A percentile compares a stretch with the other conserved stretches of the same genome.
These are phyloP conservation scores for Caenorhabditis zanzibari DNA, from an alignment of 2,888 invertebrate species.

Conservation along the genomic window DNA sequence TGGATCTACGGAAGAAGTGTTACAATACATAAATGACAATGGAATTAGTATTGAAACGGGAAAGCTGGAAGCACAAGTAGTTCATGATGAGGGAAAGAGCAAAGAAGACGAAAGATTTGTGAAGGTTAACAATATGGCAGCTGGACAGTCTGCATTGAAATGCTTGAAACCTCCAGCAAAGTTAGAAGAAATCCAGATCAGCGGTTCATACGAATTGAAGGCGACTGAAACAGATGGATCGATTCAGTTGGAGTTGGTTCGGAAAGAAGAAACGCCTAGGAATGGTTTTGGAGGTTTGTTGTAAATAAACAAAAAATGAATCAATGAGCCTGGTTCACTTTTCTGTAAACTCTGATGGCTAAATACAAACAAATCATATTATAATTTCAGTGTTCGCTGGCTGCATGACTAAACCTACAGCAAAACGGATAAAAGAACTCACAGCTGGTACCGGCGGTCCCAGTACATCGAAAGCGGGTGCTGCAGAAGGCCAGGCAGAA, in stretches of 20 bases:
- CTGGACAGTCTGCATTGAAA: constrained; percentile 47
- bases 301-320: too few species aligned
- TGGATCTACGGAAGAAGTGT: constrained; percentile 33
- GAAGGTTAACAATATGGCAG: constrained; percentile 21
- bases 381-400: constrained; percentile 43
- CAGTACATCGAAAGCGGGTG: constrained; percentile 18
- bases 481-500: background rate
- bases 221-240: constrained; percentile 17
- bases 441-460: background rate
- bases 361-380: too few species aligned
- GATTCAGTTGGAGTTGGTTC: constrained; percentile 17
- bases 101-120: constrained; percentile 2
- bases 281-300: constrained; percentile 37
- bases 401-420: constrained; percentile 29
- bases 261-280: background rate
- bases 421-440: constrained; percentile 27
- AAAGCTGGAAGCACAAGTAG: constrained; percentile 7
- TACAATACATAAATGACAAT: constrained; percentile 36
- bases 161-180: constrained; percentile 16
- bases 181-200: constrained; percentile 26
- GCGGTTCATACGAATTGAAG: constrained; percentile 31
- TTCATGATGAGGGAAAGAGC: constrained; percentile 14
- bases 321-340: too few species aligned
- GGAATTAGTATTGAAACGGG: constrained; percentile 37
- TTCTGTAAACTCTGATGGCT: too few species aligned